These are phyloP conservation scores for Drosophila serrata DNA, from an alignment of 1,140 invertebrate species.

Conservation along the genomic window DNA sequence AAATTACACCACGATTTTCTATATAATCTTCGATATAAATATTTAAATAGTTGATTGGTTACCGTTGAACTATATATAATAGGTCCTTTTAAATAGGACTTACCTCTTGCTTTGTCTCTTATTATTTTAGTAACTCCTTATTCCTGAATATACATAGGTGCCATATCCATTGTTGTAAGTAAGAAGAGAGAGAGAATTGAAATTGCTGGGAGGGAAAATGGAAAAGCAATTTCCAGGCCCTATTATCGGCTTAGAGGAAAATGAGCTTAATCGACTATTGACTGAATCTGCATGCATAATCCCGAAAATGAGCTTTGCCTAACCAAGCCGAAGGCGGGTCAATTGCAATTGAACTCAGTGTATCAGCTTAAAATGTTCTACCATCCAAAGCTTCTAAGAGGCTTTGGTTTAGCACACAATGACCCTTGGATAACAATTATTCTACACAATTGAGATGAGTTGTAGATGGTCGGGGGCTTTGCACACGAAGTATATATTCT, in stretches of 20 bases:
- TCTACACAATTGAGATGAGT: constrained; percentile 19
- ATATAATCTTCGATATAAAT: neutral
- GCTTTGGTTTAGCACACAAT: constrained; percentile 36
- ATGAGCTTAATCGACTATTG: neutral
- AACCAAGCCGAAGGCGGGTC: constrained; percentile 13
- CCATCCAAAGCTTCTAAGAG: constrained; percentile 38
- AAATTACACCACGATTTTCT: neutral
- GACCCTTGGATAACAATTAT: constrained; percentile 29
- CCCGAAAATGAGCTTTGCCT: constrained; percentile 32
- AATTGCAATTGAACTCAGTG: constrained; percentile 46
- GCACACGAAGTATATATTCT: neutral
- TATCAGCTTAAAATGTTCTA: constrained; percentile 36
- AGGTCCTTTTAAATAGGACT: no score
- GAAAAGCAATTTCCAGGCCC: constrained; percentile 5
- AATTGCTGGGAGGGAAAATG: neutral
- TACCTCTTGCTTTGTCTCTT: neutral
- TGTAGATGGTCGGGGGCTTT: neutral
- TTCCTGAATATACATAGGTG: neutral
- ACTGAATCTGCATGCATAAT: constrained; percentile 25
- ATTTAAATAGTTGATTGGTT: neutral
- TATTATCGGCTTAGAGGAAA: constrained; percentile 3
- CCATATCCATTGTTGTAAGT: no score
- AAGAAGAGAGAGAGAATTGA: neutral
- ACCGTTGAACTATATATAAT: neutral
- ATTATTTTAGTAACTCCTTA: neutral